Evolutionary conservation across 1,140 invertebrate genomes (phyloP), one percentile per base, ranked within the genome.

Genomic region (Calephelis virginiensis): DNA sequence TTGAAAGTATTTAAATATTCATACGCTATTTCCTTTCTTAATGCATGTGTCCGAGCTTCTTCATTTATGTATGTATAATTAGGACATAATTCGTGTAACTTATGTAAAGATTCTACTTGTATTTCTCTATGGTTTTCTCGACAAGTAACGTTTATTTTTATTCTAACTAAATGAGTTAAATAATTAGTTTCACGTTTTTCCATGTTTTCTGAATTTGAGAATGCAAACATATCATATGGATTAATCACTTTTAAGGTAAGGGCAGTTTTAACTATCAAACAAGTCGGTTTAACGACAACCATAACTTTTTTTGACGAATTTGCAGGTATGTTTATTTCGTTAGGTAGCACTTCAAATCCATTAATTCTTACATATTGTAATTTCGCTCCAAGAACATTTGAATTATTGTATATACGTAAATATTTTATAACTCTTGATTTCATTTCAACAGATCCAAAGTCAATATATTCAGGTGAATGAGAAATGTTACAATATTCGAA

Each of bases 371-470:
- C 64, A 70, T 85, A 84, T 66, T 78, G 61, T 38, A 91, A 67
- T 74, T 81, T 81, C 4, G 79, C 79, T 13, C 80, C 66, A 43
- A 80, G 78, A 37, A 84, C 13, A 61, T 67, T 74, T 37, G 85
- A 89, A 47, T 83, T 70, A 69, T 91, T 91, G 60, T 70, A 67
- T 61, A 91, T 76, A 37, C 72, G 73, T 40, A 91, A 61, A 68
- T 69, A 67, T 77, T 75, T 89, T 7, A 72, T 78, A 37, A 69
- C 70, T 72, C 75, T 78, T 28, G 73, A 75, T 71, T 84, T 83
- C 8, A 89, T 72, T 43, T 65, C 13, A 37, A 89, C 73, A 49
- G 89, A 73, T 11, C 82, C 86, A 75, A 91, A 89, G 59, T 87
- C 59, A 11, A 89, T 38, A 17, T 67, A 68, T 47, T 82, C 71